A percentile compares a stretch with the other conserved stretches of the same genome.
These are phyloP conservation scores for Melospiza melodia DNA, from an alignment of 2,113 vertebrate genomes.

Conservation along the genomic window DNA sequence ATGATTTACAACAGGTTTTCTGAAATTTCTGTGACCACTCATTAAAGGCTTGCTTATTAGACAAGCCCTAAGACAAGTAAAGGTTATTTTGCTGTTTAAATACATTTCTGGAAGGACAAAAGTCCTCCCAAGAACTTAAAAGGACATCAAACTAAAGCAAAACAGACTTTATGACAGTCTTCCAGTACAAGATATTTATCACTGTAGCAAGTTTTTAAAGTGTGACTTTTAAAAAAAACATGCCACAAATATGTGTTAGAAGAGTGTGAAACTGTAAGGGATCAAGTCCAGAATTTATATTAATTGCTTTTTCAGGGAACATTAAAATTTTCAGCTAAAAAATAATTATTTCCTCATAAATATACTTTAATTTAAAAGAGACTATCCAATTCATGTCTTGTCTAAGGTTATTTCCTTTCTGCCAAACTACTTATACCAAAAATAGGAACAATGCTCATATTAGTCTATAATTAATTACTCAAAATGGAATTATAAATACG, in stretches of 20 bases:
- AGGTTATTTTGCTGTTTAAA: background rate
- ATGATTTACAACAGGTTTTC: background rate
- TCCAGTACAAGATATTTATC: background rate
- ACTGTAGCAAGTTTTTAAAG: background rate
- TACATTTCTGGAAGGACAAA: background rate
- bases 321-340: background rate
- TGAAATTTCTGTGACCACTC: background rate
- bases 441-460: background rate
- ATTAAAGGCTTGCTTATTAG: background rate
- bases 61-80: background rate
- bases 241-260: background rate
- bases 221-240: background rate
- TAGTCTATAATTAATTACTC: background rate
- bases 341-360: background rate
- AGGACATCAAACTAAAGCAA: background rate
- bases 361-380: background rate
- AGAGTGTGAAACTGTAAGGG: background rate
- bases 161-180: background rate
- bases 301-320: background rate
- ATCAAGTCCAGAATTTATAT: background rate
- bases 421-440: background rate
- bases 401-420: background rate
- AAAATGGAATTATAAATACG: background rate
- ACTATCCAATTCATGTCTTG: background rate
- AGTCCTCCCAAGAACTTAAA: background rate